Conservation (phyloP, 2,113 vertebrate genomes). For the Eonycteris spelaea region DNA sequence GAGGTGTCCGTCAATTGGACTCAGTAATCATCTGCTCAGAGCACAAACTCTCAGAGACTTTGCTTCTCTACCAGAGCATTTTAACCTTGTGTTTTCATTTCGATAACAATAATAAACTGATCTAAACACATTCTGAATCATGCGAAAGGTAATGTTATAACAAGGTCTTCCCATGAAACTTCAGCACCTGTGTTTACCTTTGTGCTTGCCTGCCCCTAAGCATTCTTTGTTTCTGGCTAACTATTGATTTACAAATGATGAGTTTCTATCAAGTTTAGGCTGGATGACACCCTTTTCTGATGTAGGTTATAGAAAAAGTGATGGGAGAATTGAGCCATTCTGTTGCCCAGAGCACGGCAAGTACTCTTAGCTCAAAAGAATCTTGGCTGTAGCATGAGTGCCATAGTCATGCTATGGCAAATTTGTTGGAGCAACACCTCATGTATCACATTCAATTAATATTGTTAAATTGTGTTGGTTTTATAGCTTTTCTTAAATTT, state of each 20-base stretch:
- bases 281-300: background rate
- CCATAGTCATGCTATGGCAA: background rate
- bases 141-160: background rate
- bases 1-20: background rate
- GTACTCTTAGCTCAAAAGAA: background rate
- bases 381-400: background rate
- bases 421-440: background rate
- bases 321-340: too few relatives aligned
- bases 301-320: background rate
- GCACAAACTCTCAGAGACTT: background rate
- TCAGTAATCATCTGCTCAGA: background rate
- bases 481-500: background rate
- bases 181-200: background rate
- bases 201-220: background rate
- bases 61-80: background rate
- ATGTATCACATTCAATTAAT: background rate
- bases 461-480: background rate
- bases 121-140: background rate
- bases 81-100: background rate
- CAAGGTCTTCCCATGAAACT: background rate
- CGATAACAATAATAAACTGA: background rate
- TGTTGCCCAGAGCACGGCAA: background rate
- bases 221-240: background rate
- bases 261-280: background rate
- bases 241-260: background rate